Base-by-base conservation (phyloP, 2,797 vertebrate species). In the Halcyon leucocephala region DNA sequence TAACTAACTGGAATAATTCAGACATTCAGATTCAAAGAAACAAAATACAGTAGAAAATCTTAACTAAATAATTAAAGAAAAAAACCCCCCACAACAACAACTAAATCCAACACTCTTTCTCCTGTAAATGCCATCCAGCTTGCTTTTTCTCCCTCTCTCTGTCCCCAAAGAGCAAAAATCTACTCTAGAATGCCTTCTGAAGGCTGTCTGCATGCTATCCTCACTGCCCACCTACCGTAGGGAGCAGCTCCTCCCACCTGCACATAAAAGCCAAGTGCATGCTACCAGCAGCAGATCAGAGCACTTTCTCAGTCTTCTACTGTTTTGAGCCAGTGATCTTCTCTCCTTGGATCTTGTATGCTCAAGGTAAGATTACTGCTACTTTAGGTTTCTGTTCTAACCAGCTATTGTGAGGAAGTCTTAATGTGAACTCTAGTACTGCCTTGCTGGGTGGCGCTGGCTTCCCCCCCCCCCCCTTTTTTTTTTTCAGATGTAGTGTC, bases 231-330 rank as follows among this genome's bases (percentile, higher is more conserved):
- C 98, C 99, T 98, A 98, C 98, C 96, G 85, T 96, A 96, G 97
- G 97, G 95, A 97, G 89, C 98, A 96, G 98, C 99, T 98, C 99
- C 99, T 97, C 99, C 99, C 98, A 99, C 98, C 98, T 98, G 98
- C 97, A 98, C 98, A 99, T 99, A 99, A 99, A 99, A 99, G 98
- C 99, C 98, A 98, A 98, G 98, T 97, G 98, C 98, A 98, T 98
- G 98, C 98, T 98, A 98, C 97, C 98, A 97, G 97, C 98, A 95
- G 97, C 98, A 97, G 98, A 98, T 98, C 99, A 98, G 98, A 98
- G 98, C 98, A 97, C 98, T 98, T 97, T 98, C 97, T 97, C 97
- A 97, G 98, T 97, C 97, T 94, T 98, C 97, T 97, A 92, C 97
- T 96, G 97, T 96, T 96, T 97, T 96, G 97, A 98, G 96, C 95